Base-by-base conservation (phyloP, 1,140 invertebrate species). In the Thaumatotibia leucotreta region DNA sequence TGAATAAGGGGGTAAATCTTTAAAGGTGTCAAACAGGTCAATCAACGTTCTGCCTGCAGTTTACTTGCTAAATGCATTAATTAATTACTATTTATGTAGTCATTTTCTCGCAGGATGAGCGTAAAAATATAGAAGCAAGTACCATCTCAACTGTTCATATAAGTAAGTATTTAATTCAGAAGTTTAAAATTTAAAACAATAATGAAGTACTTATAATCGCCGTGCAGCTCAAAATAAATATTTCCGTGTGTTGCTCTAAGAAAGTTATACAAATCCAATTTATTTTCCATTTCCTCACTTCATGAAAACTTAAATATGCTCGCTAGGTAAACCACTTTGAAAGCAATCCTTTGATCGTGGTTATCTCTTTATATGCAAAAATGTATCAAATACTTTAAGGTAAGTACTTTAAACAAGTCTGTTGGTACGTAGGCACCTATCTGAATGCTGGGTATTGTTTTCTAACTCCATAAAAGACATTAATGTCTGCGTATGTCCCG, bases 281-380 rank as follows among this genome's bases (percentile, higher is more conserved):
- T 91, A 89, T 91, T 89, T 91, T 86, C 86, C 88, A 91, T 91
- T 91, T 89, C 84, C 88, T 77, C 85, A 91, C 86, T 88, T 89
- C 85, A 85, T 90, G 85, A 90, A 88, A 89, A 88, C 85, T 88
- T 89, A 89, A 91, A 91, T 89, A 89, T 88, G 86, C 77, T 89
- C 78, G 77, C 83, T 78, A 88, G 84, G 83, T 91, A 86, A 86
- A 86, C 83, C 88, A 87, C 84, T 86, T 84, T 84, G 76, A 84
- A 75, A 88, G 84, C 83, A 87, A 89, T 88, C 82, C 86, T 89
- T 91, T 91, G 88, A 89, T 89, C 84, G 79, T 70, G 79, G 68
- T 83, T 87, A 89, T 87, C 77, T 88, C 72, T 86, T 89, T 89
- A 90, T 88, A 90, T 88, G 79, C 81, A 80, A 88, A 88, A 84